Conservation (phyloP, 2,113 vertebrate genomes). For the Tragulus kanchil region DNA sequence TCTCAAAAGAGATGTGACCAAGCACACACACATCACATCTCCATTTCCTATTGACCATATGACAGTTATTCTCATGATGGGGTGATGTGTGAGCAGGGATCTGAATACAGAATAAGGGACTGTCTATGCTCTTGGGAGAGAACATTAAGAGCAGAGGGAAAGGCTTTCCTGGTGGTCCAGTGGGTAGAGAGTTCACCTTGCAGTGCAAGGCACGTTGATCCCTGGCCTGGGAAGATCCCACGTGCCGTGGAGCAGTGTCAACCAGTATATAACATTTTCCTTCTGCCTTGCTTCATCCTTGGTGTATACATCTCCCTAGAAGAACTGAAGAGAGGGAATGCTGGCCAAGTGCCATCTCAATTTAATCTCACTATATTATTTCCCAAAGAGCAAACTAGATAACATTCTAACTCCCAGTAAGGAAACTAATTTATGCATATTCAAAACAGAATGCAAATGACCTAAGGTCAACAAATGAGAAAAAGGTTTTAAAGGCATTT, state of each 20-base stretch:
- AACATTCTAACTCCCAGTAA: constrained; percentile 72
- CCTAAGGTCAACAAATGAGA: constrained; percentile 22
- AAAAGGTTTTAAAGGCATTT: not conserved
- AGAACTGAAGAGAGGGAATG: constrained; percentile 46
- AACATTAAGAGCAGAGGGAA: not conserved
- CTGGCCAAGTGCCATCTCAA: constrained; percentile 74
- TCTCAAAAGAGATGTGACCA: not conserved
- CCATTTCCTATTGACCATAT: not conserved
- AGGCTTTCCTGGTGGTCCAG: no score
- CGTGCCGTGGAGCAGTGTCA: no score
- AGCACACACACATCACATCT: not conserved
- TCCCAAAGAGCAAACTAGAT: constrained; percentile 74
- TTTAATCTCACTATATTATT: constrained; percentile 78
- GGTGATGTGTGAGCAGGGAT: not conserved
- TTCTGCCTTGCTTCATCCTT: constrained; percentile 47
- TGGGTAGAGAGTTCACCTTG: no score
- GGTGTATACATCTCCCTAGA: constrained; percentile 39
- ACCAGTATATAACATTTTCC: constrained; percentile 64
- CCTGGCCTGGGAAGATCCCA: no score
- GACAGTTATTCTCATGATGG: not conserved
- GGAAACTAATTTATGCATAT: constrained; percentile 71
- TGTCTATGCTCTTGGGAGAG: not conserved
- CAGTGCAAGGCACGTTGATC: no score
- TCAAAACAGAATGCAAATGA: constrained; percentile 68
- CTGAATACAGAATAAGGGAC: not conserved